phyloP scores from a whole-genome alignment of 2,797 vertebrate species.

The Odontamblyopus rebecca region DNA sequence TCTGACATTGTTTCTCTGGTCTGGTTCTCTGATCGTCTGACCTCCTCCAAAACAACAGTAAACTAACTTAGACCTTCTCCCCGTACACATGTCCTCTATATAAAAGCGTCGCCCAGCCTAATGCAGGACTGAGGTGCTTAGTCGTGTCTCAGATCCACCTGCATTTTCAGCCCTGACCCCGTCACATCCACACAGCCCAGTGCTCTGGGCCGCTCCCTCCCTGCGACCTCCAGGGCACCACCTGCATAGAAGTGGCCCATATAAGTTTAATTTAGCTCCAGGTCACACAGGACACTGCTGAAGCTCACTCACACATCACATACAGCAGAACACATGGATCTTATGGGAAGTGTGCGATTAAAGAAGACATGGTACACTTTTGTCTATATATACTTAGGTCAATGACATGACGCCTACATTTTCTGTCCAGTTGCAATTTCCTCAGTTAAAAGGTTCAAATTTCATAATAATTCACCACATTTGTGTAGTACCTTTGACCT shows the following conservation, averaged over 20 bases:
- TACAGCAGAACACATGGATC: background rate
- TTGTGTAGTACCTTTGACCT: no score
- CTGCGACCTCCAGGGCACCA: conserved; percentile 43
- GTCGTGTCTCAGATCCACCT: conserved; percentile 16
- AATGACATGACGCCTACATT: no score
- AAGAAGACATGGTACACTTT: background rate
- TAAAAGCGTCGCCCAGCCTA: background rate
- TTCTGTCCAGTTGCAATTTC: no score
- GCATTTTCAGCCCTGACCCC: conserved; percentile 35
- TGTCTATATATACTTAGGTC: no score
- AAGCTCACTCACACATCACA: conserved; percentile 35
- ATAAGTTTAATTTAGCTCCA: conserved; percentile 62
- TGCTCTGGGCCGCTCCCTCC: conserved; percentile 27
- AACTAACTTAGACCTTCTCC: background rate
- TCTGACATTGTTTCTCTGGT: no score
- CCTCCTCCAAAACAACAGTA: background rate
- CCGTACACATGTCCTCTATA: background rate
- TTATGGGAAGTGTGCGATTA: background rate
- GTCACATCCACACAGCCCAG: conserved; percentile 12
- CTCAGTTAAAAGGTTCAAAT: no score
- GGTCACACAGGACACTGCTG: conserved; percentile 44
- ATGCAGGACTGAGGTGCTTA: background rate
- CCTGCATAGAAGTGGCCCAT: conserved; percentile 58
- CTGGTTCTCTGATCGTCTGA: background rate
- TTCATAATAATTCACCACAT: no score